A percentile compares a stretch with the other conserved stretches of the same genome.
phyloP scores from a whole-genome alignment of 2,888 invertebrate genomes.

The Merodon equestris region DNA sequence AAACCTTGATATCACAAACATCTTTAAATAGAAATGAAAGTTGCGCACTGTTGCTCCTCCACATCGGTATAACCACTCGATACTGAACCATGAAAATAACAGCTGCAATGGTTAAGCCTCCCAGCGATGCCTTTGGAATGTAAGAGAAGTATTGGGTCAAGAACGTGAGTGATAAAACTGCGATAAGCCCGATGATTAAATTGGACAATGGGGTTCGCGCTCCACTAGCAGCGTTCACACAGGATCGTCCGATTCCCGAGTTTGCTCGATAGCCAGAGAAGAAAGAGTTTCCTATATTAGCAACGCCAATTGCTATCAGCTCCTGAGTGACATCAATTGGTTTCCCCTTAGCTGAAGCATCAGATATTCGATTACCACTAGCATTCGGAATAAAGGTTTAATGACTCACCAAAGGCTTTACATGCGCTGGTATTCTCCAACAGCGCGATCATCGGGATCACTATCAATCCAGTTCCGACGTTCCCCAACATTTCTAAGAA shows the following conservation, averaged over 20 bases:
- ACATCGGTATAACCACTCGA: conserved; percentile 90
- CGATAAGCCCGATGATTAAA: conserved; percentile 89
- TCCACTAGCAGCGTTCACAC: conserved; percentile 93
- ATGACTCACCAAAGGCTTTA: conserved; percentile 72
- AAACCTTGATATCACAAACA: no score
- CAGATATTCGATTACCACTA: background rate
- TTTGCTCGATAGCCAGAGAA: conserved; percentile 89
- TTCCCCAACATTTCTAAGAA: conserved; percentile 87
- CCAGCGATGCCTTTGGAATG: conserved; percentile 90
- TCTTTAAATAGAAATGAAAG: no score
- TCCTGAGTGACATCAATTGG: conserved; percentile 94
- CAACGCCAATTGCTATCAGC: conserved; percentile 88
- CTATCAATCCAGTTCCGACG: conserved; percentile 90
- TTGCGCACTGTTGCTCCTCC: conserved; percentile 90
- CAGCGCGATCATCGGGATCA: conserved; percentile 91
- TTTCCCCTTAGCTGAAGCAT: conserved; percentile 83
- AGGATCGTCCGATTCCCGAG: conserved; percentile 89
- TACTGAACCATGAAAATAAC: conserved; percentile 94
- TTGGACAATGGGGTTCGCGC: conserved; percentile 91
- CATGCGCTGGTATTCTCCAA: conserved; percentile 91
- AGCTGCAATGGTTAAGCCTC: conserved; percentile 93
- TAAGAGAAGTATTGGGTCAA: conserved; percentile 92
- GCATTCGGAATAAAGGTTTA: background rate
- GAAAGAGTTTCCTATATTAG: conserved; percentile 89
- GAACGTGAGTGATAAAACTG: conserved; percentile 89